These are phyloP conservation scores for Rousettus madagascariensis DNA, from an alignment of 2,797 vertebrate genomes.

Conservation along the genomic window DNA sequence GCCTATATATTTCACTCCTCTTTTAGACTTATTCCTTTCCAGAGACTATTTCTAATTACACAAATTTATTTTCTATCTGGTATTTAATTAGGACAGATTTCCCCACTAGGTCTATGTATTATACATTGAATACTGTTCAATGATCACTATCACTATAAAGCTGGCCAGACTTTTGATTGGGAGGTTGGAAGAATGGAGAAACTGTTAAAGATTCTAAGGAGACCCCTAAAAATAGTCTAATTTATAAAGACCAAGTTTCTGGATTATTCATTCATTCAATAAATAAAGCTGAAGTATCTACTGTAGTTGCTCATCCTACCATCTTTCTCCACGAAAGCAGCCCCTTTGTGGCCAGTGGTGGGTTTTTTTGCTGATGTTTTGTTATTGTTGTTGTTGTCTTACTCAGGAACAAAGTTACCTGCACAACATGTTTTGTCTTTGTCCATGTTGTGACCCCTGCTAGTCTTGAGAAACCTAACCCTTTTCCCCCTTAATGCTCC, in stretches of 20 bases:
- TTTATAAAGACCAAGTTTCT: background rate
- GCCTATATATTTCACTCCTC: background rate
- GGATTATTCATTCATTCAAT: background rate
- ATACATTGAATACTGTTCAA: background rate
- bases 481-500: background rate
- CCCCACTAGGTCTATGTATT: background rate
- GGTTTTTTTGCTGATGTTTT: background rate
- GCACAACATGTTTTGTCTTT: background rate
- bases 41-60: background rate
- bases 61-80: background rate
- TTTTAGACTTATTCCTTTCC: background rate
- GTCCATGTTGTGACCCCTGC: background rate
- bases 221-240: background rate
- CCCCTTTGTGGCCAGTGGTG: background rate
- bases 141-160: background rate
- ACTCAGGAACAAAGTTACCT: background rate
- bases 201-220: background rate
- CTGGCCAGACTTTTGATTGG: background rate
- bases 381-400: background rate
- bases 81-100: conserved; percentile 37
- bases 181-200: background rate
- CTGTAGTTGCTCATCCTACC: background rate
- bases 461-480: background rate
- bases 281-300: background rate
- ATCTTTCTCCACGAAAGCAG: background rate